Conservation (phyloP, 2,113 vertebrate species). For the Motacilla tschutschensis region DNA sequence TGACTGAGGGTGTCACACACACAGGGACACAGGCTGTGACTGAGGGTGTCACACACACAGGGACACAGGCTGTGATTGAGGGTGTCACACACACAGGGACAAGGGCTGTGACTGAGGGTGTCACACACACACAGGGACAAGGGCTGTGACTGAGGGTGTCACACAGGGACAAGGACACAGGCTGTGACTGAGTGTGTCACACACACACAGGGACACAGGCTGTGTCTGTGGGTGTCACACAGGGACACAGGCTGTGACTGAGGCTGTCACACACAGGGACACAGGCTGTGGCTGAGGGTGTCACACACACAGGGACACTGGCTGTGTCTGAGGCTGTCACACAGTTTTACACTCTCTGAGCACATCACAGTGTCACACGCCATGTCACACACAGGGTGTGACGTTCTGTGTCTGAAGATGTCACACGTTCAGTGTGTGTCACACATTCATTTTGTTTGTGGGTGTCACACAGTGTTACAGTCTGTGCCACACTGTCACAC, state of each 20-base stretch:
- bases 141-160: no score
- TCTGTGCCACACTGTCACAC: background rate
- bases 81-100: no score
- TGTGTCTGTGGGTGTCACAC: no score
- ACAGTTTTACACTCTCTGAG: background rate
- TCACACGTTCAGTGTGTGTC: background rate
- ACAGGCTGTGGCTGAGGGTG: background rate
- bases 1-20: background rate
- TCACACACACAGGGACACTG: no score
- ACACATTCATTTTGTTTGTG: background rate
- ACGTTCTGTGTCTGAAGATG: background rate
- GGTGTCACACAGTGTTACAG: background rate
- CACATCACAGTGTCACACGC: accelerated
- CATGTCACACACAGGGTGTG: background rate
- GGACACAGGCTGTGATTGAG: no score
- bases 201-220: no score
- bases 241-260: no score
- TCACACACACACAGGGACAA: no score
- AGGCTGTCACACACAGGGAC: background rate
- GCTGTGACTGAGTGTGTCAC: no score
- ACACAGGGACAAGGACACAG: no score
- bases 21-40: no score
- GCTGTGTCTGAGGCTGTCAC: background rate
- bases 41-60: background rate
- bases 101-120: no score